Percentiles rank a stretch among this genome's conserved stretches.
Evolutionary conservation across 1,140 invertebrate genomes (phyloP).

Genomic region (Stegodyphus mimosarum): DNA sequence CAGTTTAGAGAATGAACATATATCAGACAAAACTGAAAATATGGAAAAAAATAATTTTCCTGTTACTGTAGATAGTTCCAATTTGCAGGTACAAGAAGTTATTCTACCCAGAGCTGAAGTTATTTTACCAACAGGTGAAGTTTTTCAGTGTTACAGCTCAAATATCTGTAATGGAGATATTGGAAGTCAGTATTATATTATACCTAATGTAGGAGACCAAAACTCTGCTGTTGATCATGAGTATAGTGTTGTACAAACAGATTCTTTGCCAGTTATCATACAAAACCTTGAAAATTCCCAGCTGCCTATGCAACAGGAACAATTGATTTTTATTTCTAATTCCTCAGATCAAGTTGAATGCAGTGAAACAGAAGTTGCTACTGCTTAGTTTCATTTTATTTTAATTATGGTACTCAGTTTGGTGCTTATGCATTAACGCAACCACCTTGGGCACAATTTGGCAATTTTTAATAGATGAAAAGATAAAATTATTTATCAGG

Average conservation of each 20-base stretch:
- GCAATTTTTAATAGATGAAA: no score
- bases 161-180: conserved; percentile 32
- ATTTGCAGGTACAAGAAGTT: conserved; percentile 42
- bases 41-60: conserved; percentile 9
- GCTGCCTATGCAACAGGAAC: conserved; percentile 40
- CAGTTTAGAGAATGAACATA: neutral
- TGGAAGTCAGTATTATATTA: conserved; percentile 39
- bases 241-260: conserved; percentile 48
- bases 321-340: conserved; percentile 43
- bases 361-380: conserved; percentile 39
- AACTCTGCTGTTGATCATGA: conserved; percentile 18
- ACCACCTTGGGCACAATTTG: no score
- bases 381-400: neutral
- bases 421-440: no score
- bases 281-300: conserved; percentile 47
- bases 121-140: conserved; percentile 44
- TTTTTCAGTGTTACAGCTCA: conserved; percentile 41
- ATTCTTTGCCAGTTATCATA: conserved; percentile 29
- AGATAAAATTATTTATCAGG: no score
- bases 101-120: no score
- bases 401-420: no score
- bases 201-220: conserved; percentile 37
- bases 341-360: conserved; percentile 51
- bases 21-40: neutral
- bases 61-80: conserved; percentile 21